phyloP scores from a whole-genome alignment of 2,113 vertebrate species.

The Rhagologus leucostigma region DNA sequence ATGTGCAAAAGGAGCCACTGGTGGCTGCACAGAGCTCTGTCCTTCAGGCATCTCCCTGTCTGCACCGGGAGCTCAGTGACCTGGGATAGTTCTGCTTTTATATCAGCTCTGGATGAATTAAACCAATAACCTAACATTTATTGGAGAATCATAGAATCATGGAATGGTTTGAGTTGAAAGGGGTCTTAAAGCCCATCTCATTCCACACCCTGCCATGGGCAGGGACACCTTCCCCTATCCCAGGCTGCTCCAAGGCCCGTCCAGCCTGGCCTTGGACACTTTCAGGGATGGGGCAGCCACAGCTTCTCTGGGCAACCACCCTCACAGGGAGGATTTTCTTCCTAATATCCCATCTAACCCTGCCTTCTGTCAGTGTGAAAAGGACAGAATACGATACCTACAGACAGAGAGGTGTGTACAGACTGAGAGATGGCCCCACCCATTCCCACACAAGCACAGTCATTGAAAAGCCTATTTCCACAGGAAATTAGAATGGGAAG shows the following conservation, averaged over 20 bases:
- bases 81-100: not conserved
- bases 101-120: not conserved
- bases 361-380: not conserved
- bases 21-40: not conserved
- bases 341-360: not conserved
- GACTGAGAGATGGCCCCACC: not conserved
- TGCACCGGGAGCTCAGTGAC: not conserved
- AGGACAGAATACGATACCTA: not conserved
- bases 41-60: not conserved
- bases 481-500: not conserved
- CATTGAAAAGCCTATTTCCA: not conserved
- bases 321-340: not conserved
- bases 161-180: not conserved
- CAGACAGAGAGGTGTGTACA: not conserved
- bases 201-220: not conserved
- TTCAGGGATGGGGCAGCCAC: not conserved
- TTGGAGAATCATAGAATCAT: not conserved
- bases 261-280: not conserved
- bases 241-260: rapidly evolving
- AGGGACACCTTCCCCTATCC: not conserved
- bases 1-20: not conserved
- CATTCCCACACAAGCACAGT: not conserved
- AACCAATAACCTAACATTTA: not conserved
- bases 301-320: not conserved
- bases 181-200: not conserved